A percentile compares a stretch with the other conserved stretches of the same genome.
These are phyloP conservation scores for Cantharis rufa DNA, from an alignment of 2,888 invertebrate genomes.

Conservation along the genomic window DNA sequence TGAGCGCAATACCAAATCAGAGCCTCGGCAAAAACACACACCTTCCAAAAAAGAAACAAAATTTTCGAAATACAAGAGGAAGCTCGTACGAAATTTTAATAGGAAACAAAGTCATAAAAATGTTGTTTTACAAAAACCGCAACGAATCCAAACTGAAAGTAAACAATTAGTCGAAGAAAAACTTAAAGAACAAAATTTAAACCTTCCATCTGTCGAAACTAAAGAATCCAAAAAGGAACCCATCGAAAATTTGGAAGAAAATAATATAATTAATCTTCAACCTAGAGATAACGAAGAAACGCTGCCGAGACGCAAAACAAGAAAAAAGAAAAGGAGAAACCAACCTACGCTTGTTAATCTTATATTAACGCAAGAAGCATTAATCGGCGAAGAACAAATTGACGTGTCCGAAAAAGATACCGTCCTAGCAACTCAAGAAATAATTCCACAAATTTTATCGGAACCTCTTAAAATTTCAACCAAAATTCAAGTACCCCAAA, in stretches of 20 bases:
- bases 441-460: not conserved
- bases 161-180: no score
- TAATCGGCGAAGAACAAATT: not conserved
- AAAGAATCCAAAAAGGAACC: not conserved
- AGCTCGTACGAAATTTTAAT: not conserved
- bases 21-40: not conserved
- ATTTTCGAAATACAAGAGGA: not conserved
- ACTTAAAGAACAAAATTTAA: not conserved
- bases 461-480: conserved; percentile 41
- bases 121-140: not conserved
- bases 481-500: conserved; percentile 48
- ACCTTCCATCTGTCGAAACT: not conserved
- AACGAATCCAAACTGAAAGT: not conserved
- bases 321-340: conserved; percentile 21
- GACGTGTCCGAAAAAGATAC: not conserved
- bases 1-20: not conserved
- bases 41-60: not conserved
- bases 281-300: not conserved
- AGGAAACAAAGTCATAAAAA: not conserved
- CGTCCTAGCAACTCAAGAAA: not conserved
- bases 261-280: not conserved
- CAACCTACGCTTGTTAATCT: not conserved
- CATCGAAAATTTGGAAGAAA: not conserved
- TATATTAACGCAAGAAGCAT: not conserved
- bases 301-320: conserved; percentile 19